Conservation (phyloP, 2,113 vertebrate genomes). For the Paradoxurus hermaphroditus region DNA sequence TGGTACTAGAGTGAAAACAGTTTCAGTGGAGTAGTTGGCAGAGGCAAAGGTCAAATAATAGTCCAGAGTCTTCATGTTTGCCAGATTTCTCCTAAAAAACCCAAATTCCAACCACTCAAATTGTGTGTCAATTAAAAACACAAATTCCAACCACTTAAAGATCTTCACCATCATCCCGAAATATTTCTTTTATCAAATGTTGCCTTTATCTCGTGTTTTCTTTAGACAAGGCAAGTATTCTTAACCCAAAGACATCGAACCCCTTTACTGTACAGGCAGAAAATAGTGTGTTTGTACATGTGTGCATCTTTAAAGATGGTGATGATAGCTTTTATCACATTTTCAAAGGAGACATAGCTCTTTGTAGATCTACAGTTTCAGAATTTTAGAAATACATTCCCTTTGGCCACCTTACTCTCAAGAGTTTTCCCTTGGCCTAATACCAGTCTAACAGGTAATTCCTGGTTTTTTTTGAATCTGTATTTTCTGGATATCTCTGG, state of each 20-base stretch:
- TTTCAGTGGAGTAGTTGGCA: background rate
- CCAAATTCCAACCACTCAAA: background rate
- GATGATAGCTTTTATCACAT: background rate
- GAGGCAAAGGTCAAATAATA: background rate
- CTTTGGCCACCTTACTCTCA: background rate
- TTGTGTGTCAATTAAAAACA: background rate
- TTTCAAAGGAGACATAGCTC: background rate
- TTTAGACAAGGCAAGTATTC: background rate
- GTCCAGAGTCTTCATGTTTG: background rate
- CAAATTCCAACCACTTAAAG: background rate
- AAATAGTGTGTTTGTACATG: background rate
- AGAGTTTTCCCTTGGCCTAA: background rate
- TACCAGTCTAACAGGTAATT: background rate
- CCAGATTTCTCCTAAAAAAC: background rate
- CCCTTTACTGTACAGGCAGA: background rate
- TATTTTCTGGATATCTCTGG: background rate
- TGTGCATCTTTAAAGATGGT: background rate
- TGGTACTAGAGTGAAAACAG: background rate
- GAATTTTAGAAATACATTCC: conserved; percentile 2
- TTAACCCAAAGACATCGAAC: background rate
- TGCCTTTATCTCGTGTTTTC: background rate
- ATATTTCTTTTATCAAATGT: background rate
- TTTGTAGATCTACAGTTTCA: background rate
- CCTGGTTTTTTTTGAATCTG: background rate
- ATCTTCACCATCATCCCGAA: background rate